These are phyloP conservation scores for Chaunax sp. DNA, from an alignment of 2,797 vertebrate species.

Conservation along the genomic window DNA sequence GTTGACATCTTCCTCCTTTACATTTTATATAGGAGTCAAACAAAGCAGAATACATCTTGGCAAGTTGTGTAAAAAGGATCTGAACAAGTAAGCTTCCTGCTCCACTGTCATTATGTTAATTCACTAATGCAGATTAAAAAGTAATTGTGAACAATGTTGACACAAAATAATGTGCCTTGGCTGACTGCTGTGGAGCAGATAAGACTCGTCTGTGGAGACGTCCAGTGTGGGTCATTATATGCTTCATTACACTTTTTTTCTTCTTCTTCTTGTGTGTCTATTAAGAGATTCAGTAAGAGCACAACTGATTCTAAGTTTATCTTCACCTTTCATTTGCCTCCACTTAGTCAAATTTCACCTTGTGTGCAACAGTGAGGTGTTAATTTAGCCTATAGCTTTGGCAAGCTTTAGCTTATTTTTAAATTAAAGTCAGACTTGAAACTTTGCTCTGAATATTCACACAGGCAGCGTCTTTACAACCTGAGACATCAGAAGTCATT, in stretches of 20 bases:
- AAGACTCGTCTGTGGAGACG: conserved; percentile 75
- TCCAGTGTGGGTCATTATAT: conserved; percentile 76
- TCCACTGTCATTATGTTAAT: conserved; percentile 85
- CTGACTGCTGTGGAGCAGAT: conserved; percentile 77
- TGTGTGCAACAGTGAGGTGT: conserved; percentile 50
- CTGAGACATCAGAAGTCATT: neutral
- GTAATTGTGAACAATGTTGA: conserved; percentile 84
- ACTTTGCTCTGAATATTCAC: neutral
- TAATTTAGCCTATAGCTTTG: conserved; percentile 43
- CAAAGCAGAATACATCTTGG: conserved; percentile 47
- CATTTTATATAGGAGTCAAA: conserved; percentile 23
- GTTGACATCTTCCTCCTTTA: conserved; percentile 27
- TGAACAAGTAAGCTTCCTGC: conserved; percentile 82
- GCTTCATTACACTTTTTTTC: conserved; percentile 78
- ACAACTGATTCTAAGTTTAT: conserved; percentile 63
- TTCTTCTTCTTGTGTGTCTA: conserved; percentile 55
- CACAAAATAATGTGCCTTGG: conserved; percentile 81
- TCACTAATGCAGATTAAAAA: conserved; percentile 85
- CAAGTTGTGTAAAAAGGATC: conserved; percentile 65
- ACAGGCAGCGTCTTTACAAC: conserved; percentile 9
- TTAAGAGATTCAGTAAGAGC: conserved; percentile 47
- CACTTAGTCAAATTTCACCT: conserved; percentile 35
- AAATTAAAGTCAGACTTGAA: conserved; percentile 28
- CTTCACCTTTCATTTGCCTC: conserved; percentile 52
- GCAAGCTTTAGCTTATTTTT: conserved; percentile 28